phyloP scores from a whole-genome alignment of 2,888 invertebrate genomes.

The Trissoscelio sp. region DNA sequence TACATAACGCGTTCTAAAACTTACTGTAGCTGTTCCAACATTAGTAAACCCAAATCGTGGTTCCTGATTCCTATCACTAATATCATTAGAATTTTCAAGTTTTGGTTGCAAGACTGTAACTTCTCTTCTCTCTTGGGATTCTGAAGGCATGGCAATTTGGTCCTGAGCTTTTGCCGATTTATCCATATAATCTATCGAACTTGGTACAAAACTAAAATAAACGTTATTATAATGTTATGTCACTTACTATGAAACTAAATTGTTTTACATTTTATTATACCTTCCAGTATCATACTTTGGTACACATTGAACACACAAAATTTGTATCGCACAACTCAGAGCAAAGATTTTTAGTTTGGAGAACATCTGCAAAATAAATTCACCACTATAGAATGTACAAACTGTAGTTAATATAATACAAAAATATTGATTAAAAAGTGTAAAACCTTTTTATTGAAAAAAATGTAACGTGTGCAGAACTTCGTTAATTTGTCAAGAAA shows the following conservation, averaged over 20 bases:
- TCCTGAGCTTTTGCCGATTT: constrained; percentile 77
- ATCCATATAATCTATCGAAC: constrained; percentile 79
- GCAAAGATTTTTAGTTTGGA: constrained; percentile 52
- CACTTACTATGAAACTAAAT: too few relatives aligned
- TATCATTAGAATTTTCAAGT: constrained; percentile 72
- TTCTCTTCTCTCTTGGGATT: constrained; percentile 73
- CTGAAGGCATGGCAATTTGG: constrained; percentile 78
- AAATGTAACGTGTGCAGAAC: background rate
- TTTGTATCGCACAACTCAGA: constrained; percentile 60
- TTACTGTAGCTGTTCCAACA: constrained; percentile 79
- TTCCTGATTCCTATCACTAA: constrained; percentile 79
- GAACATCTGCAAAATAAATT: constrained; percentile 71
- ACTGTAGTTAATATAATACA: background rate
- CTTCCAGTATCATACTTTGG: constrained; percentile 80
- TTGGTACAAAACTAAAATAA: constrained; percentile 84
- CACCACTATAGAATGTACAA: background rate
- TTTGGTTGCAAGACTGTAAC: constrained; percentile 65
- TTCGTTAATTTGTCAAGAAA: constrained; percentile 50
- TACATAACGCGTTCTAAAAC: too few relatives aligned
- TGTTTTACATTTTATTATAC: too few relatives aligned
- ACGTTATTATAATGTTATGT: too few relatives aligned
- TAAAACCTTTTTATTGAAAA: constrained; percentile 40
- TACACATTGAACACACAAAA: constrained; percentile 71
- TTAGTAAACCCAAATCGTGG: constrained; percentile 82
- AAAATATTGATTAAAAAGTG: background rate